Conservation (phyloP, 2,888 invertebrate species). For the Cheilosia urbana region DNA sequence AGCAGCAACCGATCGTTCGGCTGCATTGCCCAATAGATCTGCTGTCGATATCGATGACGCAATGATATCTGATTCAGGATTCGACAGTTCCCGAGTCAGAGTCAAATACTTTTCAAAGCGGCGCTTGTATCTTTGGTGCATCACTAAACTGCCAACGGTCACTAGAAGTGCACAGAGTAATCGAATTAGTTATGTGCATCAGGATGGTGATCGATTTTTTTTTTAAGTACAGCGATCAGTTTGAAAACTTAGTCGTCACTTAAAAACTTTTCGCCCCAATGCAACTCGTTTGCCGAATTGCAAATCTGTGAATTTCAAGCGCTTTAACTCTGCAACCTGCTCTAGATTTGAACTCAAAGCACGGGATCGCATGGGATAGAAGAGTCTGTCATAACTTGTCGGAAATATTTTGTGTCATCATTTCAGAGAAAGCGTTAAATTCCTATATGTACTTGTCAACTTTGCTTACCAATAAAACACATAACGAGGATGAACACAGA, state of each 20-base stretch:
- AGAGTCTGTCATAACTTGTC: slow-evolving; percentile 74
- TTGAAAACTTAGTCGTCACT: slow-evolving; percentile 83
- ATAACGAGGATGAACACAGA: slow-evolving; percentile 90
- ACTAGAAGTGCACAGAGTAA: slow-evolving; percentile 84
- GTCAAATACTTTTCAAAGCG: slow-evolving; percentile 88
- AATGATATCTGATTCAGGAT: slow-evolving; percentile 81
- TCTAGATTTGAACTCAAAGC: slow-evolving; percentile 30
- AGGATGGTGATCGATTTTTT: not conserved
- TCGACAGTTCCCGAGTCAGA: slow-evolving; percentile 86
- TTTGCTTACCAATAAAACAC: slow-evolving; percentile 89
- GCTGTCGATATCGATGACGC: slow-evolving; percentile 81
- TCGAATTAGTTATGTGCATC: not conserved
- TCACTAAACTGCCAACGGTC: slow-evolving; percentile 91
- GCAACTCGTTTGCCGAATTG: slow-evolving; percentile 37
- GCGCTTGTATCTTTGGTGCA: slow-evolving; percentile 92
- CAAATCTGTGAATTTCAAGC: slow-evolving; percentile 3
- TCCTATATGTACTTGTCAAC: not conserved
- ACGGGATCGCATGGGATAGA: not conserved
- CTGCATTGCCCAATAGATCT: slow-evolving; percentile 79
- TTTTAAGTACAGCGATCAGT: slow-evolving; percentile 77
- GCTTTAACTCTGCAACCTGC: slow-evolving; percentile 37
- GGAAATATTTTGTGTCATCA: slow-evolving; percentile 49
- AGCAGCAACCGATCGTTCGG: slow-evolving; percentile 74
- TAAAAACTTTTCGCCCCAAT: slow-evolving; percentile 68
- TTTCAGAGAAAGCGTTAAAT: not conserved